Evolutionary conservation across 1,140 invertebrate genomes (phyloP).

Genomic region (Heliothis virescens): DNA sequence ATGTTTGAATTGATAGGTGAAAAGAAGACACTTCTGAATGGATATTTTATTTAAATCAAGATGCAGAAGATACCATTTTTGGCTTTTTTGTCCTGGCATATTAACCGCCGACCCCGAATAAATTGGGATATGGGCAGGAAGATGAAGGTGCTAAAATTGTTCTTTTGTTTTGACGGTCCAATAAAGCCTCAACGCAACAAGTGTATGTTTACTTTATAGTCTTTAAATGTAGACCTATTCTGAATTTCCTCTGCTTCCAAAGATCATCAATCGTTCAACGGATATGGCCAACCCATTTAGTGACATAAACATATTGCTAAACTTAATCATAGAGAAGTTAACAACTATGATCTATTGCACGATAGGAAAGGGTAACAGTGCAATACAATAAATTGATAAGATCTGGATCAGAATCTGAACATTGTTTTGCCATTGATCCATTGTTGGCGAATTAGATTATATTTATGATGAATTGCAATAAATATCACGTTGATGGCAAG

Average conservation of each 20-base stretch:
- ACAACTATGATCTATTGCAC: conserved; percentile 24
- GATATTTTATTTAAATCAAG: background rate
- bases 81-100: too few species aligned
- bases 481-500: background rate
- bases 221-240: too few species aligned
- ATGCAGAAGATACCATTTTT: too few species aligned
- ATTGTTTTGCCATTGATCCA: conserved; percentile 28
- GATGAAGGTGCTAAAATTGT: too few species aligned
- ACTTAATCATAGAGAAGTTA: conserved; percentile 13
- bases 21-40: background rate
- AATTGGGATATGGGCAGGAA: too few species aligned
- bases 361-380: conserved; percentile 17
- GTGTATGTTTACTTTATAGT: too few species aligned
- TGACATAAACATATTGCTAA: conserved; percentile 19
- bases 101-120: too few species aligned
- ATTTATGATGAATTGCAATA: conserved; percentile 7
- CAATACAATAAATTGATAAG: conserved; percentile 25
- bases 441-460: conserved; percentile 18
- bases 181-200: too few species aligned
- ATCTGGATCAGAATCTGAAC: conserved; percentile 23
- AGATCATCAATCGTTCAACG: too few species aligned
- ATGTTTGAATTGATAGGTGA: background rate
- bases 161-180: too few species aligned
- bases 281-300: too few species aligned
- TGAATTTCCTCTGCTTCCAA: too few species aligned